A percentile compares a stretch with the other conserved stretches of the same genome.
These are phyloP conservation scores for Solenodon paradoxus DNA, from an alignment of 2,113 vertebrate species.

Conservation along the genomic window DNA sequence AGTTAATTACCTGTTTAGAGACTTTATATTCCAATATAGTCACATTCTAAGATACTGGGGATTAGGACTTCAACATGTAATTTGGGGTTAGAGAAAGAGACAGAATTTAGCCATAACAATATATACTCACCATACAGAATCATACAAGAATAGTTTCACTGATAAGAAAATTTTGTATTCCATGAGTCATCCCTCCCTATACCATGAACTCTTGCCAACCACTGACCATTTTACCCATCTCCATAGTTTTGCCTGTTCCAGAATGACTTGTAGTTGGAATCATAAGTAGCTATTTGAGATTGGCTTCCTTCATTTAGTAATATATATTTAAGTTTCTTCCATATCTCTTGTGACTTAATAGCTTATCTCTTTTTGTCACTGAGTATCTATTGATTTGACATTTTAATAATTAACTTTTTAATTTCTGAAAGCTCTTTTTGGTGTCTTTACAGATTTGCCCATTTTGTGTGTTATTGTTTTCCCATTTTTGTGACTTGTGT, in stretches of 20 bases:
- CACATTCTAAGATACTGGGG: not conserved
- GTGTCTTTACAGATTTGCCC: not conserved
- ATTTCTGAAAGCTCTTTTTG: constrained; percentile 2
- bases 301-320: not conserved
- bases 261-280: not conserved
- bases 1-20: not conserved
- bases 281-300: not conserved
- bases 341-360: not conserved
- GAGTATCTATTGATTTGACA: not conserved
- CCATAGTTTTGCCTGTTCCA: constrained; percentile 22
- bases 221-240: not conserved
- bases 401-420: constrained; percentile 30
- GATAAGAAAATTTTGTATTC: not conserved
- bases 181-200: not conserved
- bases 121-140: not conserved
- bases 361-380: not conserved
- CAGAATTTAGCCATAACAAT: not conserved
- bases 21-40: not conserved
- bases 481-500: not conserved
- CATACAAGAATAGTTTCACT: not conserved
- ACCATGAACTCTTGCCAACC: not conserved
- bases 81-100: not conserved
- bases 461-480: not conserved
- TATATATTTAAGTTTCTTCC: not conserved
- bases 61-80: not conserved